Conservation (phyloP, 1,140 invertebrate species). For the Drosophila biarmipes region DNA sequence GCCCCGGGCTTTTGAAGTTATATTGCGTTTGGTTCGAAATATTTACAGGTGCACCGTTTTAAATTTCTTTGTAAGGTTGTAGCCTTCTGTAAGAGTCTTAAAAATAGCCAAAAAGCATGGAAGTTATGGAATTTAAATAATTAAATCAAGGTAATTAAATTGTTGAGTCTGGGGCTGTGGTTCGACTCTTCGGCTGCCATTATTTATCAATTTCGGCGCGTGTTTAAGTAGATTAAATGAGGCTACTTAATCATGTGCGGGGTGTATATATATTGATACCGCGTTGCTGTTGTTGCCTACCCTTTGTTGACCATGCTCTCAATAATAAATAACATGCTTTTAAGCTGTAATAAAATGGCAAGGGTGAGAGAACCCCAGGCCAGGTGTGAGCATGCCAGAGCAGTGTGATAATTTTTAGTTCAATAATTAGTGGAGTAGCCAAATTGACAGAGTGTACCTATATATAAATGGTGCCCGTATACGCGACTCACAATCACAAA, state of each 20-base stretch:
- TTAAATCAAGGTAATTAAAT: no score
- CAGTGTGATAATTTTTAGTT: constrained; percentile 55
- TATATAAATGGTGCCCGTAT: constrained; percentile 29
- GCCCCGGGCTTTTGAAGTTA: not conserved
- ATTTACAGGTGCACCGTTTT: not conserved
- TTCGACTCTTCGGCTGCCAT: constrained; percentile 8
- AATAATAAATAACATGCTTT: constrained; percentile 70
- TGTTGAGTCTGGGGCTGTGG: no score
- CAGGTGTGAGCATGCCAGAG: not conserved
- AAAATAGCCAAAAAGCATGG: not conserved
- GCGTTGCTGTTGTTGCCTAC: constrained; percentile 7
- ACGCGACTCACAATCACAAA: constrained; percentile 30
- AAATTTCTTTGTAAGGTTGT: no score
- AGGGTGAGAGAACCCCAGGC: not conserved
- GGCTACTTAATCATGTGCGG: constrained; percentile 51
- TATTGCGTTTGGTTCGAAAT: not conserved
- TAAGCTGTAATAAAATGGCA: constrained; percentile 47
- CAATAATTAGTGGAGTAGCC: constrained; percentile 73
- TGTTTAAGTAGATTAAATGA: constrained; percentile 69
- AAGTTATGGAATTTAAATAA: not conserved
- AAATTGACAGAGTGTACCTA: constrained; percentile 41
- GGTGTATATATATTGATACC: constrained; percentile 12
- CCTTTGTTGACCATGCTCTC: constrained; percentile 31
- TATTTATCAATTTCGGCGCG: constrained; percentile 63
- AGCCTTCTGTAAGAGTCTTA: no score